Base-by-base conservation (phyloP, 2,888 invertebrate species). In the Deroplatys truncata region DNA sequence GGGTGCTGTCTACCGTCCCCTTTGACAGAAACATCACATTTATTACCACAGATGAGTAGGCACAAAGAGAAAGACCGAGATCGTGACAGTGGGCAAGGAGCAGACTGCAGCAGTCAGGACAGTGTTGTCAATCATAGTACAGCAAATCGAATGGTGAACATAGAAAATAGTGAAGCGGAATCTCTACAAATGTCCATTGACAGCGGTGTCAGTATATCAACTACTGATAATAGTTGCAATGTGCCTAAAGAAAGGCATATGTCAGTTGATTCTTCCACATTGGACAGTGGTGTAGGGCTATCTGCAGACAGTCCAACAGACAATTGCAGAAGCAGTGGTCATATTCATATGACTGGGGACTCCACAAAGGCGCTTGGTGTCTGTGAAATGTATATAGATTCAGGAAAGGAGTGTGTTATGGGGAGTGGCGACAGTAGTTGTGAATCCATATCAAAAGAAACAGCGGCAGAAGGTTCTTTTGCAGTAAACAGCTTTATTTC, bases 1-100 rank as follows among this genome's bases (percentile, higher is more conserved):
- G 93, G 95, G 25, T 94, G 95, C 89, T 95, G 94, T 93, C 92
- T 93, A 82, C 92, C 94, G 82, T 93, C 93, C 88, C 92, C 94
- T 28, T 92, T 95, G 29, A 92, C 93, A 28, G 95, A 95, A 92
- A 93, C 94, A 5, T 92, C 93, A 1, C 93, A 94, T 88, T 92
- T 95, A 15, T 92, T 94, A 16, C 94, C 95, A 2, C 92, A 93
- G 49, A 89, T 89, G 16, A 72, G 25, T 25, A 72, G 56, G 56
- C 56, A 20, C 7, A 72, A 72, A 25, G 56, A 72, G 20, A 72
- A 72, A 72, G 56, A 72, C 2, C 0, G 20, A 20, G 31, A 72
- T 20, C 56, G 56, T 2, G 56, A 72, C 56, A 72, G 56, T 72
- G 56, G 56, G 20, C 56, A 28, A 25, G 49, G 82, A 13, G 88